These are phyloP conservation scores for Drosophila teissieri DNA, from an alignment of 1,140 invertebrate genomes.

Conservation along the genomic window DNA sequence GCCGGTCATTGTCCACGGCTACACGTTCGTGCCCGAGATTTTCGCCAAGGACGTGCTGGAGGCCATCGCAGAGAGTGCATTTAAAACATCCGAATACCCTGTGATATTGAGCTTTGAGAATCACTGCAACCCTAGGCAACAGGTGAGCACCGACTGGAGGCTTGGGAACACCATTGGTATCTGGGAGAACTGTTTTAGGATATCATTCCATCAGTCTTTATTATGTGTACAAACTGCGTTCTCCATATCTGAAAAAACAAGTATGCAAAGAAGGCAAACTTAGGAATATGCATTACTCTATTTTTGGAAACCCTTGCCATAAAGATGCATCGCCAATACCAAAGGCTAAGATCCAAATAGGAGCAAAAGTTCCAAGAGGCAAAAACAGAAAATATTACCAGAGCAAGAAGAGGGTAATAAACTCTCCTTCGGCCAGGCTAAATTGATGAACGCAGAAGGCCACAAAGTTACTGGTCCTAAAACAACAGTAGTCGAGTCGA, in stretches of 20 bases:
- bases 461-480: slow-evolving; percentile 66
- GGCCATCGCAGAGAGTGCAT: slow-evolving; percentile 98
- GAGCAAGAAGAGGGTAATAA: background rate
- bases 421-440: slow-evolving; percentile 14
- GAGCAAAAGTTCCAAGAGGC: too few species aligned
- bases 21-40: slow-evolving; percentile 98
- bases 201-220: too few species aligned
- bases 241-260: too few species aligned
- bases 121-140: slow-evolving; percentile 97
- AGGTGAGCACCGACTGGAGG: slow-evolving; percentile 81
- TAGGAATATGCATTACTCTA: too few species aligned
- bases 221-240: too few species aligned
- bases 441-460: slow-evolving; percentile 8
- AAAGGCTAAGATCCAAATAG: too few species aligned
- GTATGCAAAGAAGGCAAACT: too few species aligned
- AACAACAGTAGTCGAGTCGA: slow-evolving; percentile 36
- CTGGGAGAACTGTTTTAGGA: background rate
- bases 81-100: slow-evolving; percentile 98
- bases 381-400: background rate
- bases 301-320: too few species aligned
- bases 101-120: slow-evolving; percentile 99
- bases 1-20: slow-evolving; percentile 98
- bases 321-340: too few species aligned
- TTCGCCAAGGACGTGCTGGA: slow-evolving; percentile 97
- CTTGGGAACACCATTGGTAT: too few species aligned